These are phyloP conservation scores for Unio delphinus DNA, from an alignment of 2,888 invertebrate species.

Conservation along the genomic window DNA sequence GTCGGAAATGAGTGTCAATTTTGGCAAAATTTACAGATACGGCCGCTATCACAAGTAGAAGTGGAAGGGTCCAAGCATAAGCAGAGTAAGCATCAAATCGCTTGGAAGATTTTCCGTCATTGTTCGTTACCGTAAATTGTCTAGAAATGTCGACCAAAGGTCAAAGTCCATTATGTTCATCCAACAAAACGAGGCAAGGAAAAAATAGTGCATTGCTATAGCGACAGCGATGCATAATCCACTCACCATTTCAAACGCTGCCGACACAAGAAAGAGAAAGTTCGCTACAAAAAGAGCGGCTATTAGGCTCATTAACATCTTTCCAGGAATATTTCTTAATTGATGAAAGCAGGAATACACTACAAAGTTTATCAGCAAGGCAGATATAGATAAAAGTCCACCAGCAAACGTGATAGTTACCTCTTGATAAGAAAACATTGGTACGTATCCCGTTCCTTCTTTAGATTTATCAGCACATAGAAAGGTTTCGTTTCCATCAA, in stretches of 20 bases:
- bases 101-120: slow-evolving; percentile 27
- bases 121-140: slow-evolving; percentile 28
- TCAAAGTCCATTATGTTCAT: slow-evolving; percentile 73
- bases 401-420: slow-evolving; percentile 76
- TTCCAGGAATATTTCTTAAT: slow-evolving; percentile 74
- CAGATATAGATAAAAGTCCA: slow-evolving; percentile 75
- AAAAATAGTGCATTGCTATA: slow-evolving; percentile 73
- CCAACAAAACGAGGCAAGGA: slow-evolving; percentile 75
- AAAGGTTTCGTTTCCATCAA: slow-evolving; percentile 16
- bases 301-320: slow-evolving; percentile 74
- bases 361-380: slow-evolving; percentile 72
- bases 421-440: slow-evolving; percentile 23
- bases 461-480: slow-evolving; percentile 24
- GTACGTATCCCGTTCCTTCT: slow-evolving; percentile 7
- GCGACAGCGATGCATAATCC: slow-evolving; percentile 60
- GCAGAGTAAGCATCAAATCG: slow-evolving; percentile 63
- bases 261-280: slow-evolving; percentile 74
- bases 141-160: slow-evolving; percentile 74
- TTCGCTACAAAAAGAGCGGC: slow-evolving; percentile 73
- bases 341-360: slow-evolving; percentile 73
- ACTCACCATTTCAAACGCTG: slow-evolving; percentile 9
- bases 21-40: slow-evolving; percentile 72
- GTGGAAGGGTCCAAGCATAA: slow-evolving; percentile 71
- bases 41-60: slow-evolving; percentile 54
- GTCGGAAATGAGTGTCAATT: slow-evolving; percentile 35